These are phyloP conservation scores for Ataeniobius toweri DNA, from an alignment of 2,797 vertebrate genomes.

Conservation along the genomic window DNA sequence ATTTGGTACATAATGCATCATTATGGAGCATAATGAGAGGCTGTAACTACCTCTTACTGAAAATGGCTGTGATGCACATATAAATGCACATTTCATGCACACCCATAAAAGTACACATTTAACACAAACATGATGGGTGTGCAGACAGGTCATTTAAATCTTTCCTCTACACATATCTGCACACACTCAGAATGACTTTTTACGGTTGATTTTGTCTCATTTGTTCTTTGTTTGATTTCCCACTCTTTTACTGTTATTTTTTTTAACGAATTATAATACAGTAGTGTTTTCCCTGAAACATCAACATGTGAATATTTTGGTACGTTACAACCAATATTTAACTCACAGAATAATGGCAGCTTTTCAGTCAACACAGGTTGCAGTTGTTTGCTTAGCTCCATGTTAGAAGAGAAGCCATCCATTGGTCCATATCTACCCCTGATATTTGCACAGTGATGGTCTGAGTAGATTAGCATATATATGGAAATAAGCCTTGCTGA, in stretches of 20 bases:
- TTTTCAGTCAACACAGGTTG: background rate
- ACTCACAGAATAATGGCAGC: no score
- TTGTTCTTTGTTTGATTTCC: background rate
- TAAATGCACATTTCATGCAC: background rate
- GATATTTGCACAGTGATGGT: slow-evolving; percentile 50
- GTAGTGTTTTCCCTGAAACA: background rate
- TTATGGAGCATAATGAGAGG: slow-evolving; percentile 59
- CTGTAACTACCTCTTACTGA: slow-evolving; percentile 64
- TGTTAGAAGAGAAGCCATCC: slow-evolving; percentile 2
- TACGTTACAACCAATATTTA: background rate
- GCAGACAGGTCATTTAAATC: background rate
- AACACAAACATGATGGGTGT: background rate
- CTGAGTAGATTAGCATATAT: slow-evolving; percentile 38
- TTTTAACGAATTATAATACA: background rate
- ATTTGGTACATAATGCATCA: slow-evolving; percentile 59
- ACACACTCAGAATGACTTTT: background rate
- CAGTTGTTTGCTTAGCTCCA: slow-evolving; percentile 2
- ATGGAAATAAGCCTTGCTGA: slow-evolving; percentile 63
- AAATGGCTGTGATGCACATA: slow-evolving; percentile 53
- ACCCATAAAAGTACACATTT: background rate
- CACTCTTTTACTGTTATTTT: background rate
- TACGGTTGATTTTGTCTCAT: background rate
- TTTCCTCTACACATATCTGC: background rate
- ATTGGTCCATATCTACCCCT: slow-evolving; percentile 2
- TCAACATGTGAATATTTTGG: background rate